Evolutionary conservation across 1,140 invertebrate species (phyloP).

Genomic region (Drosophila tsacasi): DNA sequence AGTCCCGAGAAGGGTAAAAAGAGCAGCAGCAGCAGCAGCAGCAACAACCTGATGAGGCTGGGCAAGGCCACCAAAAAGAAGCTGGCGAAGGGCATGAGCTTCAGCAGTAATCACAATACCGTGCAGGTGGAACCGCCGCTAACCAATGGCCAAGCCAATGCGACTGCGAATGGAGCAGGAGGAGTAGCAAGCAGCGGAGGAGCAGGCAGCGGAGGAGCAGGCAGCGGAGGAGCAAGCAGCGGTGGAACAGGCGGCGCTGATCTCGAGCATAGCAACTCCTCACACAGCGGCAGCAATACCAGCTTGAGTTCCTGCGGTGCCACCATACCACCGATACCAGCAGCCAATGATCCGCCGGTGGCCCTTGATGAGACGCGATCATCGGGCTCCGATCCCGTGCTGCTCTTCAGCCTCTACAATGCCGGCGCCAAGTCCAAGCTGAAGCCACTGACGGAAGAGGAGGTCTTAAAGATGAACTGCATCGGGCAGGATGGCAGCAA

Average conservation of each 20-base stretch:
- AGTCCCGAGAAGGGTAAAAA: constrained; percentile 56
- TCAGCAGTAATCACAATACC: constrained; percentile 38
- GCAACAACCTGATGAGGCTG: constrained; percentile 72
- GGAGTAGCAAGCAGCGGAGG: background rate
- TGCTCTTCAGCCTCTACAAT: constrained; percentile 80
- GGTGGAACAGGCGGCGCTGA: constrained; percentile 30
- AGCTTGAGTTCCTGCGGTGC: constrained; percentile 66
- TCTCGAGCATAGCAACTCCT: constrained; percentile 54
- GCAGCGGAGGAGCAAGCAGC: background rate
- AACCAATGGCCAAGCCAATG: constrained; percentile 32
- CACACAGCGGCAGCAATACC: constrained; percentile 73
- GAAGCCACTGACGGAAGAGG: constrained; percentile 80
- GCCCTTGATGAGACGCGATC: constrained; percentile 3
- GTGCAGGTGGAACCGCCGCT: constrained; percentile 4
- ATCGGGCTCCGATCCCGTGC: constrained; percentile 30
- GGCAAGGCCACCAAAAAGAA: constrained; percentile 82
- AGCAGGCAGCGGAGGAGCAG: background rate
- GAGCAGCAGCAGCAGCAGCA: constrained; percentile 14
- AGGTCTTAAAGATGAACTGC: constrained; percentile 84
- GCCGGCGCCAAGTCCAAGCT: constrained; percentile 74
- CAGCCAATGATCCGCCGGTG: background rate
- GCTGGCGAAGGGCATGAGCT: constrained; percentile 80
- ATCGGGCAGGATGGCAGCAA: constrained; percentile 68
- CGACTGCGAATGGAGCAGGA: constrained; percentile 23
- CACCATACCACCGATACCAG: constrained; percentile 9